Percentiles rank a stretch among this genome's conserved stretches.
Evolutionary conservation across 2,888 invertebrate genomes (phyloP).

Genomic region (Drepanosiphum platanoidis): DNA sequence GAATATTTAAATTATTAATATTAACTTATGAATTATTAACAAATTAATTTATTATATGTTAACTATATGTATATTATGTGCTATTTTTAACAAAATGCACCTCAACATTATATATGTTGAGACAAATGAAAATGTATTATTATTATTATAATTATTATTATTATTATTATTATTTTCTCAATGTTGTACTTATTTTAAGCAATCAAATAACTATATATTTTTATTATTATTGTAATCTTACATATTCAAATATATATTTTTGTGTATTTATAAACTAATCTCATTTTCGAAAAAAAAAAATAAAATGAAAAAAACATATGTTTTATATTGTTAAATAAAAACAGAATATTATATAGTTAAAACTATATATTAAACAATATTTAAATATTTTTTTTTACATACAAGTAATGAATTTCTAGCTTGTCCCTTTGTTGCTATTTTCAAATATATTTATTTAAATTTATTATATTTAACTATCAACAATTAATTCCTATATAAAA

Average conservation of each 20-base stretch:
- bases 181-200: constrained; percentile 61
- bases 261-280: constrained; percentile 50
- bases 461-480: background rate
- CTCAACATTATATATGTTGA: constrained; percentile 42
- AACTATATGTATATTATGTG: constrained; percentile 60
- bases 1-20: constrained; percentile 56
- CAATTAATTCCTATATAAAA: constrained; percentile 26
- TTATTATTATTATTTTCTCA: constrained; percentile 52
- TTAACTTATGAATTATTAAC: constrained; percentile 56
- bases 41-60: constrained; percentile 60
- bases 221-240: constrained; percentile 45
- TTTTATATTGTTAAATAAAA: constrained; percentile 37
- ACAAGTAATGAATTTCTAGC: background rate
- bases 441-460: background rate
- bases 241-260: constrained; percentile 58
- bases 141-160: constrained; percentile 40
- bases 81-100: constrained; percentile 42
- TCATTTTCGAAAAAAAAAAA: constrained; percentile 9
- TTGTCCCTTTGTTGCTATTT: background rate
- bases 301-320: background rate
- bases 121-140: constrained; percentile 38
- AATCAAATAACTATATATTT: constrained; percentile 58
- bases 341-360: constrained; percentile 40
- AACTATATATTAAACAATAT: constrained; percentile 36
- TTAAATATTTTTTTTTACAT: constrained; percentile 25